Evolutionary conservation across 1,140 invertebrate species (phyloP).

Genomic region (Drosophila asahinai): DNA sequence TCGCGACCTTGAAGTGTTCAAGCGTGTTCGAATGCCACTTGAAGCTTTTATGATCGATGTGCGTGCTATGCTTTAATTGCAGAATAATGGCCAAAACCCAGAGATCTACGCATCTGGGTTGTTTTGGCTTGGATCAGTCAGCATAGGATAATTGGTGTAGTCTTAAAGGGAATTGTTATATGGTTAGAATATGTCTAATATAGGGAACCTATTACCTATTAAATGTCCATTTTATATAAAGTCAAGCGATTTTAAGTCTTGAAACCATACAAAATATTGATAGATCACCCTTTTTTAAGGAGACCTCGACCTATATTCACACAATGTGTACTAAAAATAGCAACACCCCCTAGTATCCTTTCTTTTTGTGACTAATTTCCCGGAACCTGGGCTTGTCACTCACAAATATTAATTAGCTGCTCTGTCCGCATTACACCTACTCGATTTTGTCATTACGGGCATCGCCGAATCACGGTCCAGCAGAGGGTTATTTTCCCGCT

Average conservation of each 20-base stretch:
- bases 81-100: conserved; percentile 42
- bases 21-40: conserved; percentile 17
- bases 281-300: too few species aligned
- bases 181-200: too few species aligned
- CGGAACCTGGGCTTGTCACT: not conserved
- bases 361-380: not conserved
- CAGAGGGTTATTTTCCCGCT: conserved; percentile 19
- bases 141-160: not conserved
- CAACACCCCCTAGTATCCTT: too few species aligned
- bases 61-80: conserved; percentile 24
- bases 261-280: too few species aligned
- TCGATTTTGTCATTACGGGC: conserved; percentile 7
- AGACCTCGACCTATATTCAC: too few species aligned
- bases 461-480: not conserved
- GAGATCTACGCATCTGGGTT: conserved; percentile 5
- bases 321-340: too few species aligned
- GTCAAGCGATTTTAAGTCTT: too few species aligned
- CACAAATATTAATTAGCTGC: not conserved
- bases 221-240: too few species aligned
- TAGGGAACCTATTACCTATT: too few species aligned
- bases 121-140: not conserved
- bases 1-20: conserved; percentile 27
- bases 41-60: conserved; percentile 61
- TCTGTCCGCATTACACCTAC: not conserved
- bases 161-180: too few species aligned